These are phyloP conservation scores for Heteractis magnifica DNA, from an alignment of 92 coral and sea anemone genomes.

Conservation along the genomic window DNA sequence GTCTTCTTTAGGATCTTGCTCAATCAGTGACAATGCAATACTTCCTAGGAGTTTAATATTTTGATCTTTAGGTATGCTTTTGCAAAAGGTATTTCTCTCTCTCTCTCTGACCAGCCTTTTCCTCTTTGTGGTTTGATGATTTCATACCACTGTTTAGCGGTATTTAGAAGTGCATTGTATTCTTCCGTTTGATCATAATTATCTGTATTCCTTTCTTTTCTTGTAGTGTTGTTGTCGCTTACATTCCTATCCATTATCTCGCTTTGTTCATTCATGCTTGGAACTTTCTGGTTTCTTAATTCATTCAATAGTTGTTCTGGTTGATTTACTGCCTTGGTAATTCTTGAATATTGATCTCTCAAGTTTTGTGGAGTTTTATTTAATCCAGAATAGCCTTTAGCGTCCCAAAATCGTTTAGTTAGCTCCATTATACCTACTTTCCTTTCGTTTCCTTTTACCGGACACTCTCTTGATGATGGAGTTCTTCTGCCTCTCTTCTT, in stretches of 20 bases:
- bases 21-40: neutral
- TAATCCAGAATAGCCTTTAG: constrained; percentile 22
- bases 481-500: constrained; percentile 5
- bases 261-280: no score
- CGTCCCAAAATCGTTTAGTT: constrained; percentile 31
- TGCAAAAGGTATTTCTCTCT: neutral
- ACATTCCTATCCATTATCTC: no score
- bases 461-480: constrained; percentile 20
- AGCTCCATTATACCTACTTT: constrained; percentile 22
- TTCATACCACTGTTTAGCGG: neutral
- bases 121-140: no score
- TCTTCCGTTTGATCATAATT: no score
- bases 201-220: neutral
- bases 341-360: constrained; percentile 38
- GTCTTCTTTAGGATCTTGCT: neutral
- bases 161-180: no score
- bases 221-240: no score
- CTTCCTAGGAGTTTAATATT: neutral
- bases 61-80: neutral
- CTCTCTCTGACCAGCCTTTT: neutral
- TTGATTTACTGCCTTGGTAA: constrained; percentile 25
- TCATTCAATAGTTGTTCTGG: constrained; percentile 20
- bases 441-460: constrained; percentile 11
- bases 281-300: neutral
- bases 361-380: constrained; percentile 26